These are phyloP conservation scores for Leptinotarsa peninsularis DNA, from an alignment of 2,888 invertebrate genomes.

Conservation along the genomic window DNA sequence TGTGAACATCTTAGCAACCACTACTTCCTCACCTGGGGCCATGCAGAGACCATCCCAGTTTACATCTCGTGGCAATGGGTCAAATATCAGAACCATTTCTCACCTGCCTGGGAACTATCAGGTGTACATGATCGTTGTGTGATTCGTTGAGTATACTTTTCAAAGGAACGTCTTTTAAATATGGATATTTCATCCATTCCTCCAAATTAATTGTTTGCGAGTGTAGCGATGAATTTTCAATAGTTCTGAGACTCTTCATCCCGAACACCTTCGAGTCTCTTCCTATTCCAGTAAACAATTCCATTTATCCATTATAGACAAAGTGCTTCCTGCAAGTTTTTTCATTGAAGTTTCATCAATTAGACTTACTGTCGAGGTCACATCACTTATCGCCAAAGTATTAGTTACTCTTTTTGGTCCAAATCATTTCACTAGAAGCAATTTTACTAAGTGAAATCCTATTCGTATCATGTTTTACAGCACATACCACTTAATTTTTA, in stretches of 20 bases:
- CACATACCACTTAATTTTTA: neutral
- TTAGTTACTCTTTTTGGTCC: neutral
- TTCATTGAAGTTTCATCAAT: neutral
- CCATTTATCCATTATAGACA: neutral
- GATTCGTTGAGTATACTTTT: neutral
- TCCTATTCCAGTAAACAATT: neutral
- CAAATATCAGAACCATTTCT: neutral
- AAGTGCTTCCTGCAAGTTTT: neutral
- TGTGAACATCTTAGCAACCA: neutral
- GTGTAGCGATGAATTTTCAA: neutral
- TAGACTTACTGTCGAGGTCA: neutral
- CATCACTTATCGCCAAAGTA: neutral
- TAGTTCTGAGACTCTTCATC: neutral
- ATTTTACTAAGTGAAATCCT: neutral
- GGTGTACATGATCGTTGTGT: neutral
- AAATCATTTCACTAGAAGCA: neutral
- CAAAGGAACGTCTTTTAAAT: neutral
- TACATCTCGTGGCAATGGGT: neutral
- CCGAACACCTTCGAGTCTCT: neutral
- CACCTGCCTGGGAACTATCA: neutral
- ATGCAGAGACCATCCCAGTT: neutral
- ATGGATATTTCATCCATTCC: neutral
- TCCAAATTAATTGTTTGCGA: neutral
- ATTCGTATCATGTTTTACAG: too few relatives aligned
- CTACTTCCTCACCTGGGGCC: neutral